phyloP scores from a whole-genome alignment of 2,113 vertebrate species.

The Nibea albiflora region DNA sequence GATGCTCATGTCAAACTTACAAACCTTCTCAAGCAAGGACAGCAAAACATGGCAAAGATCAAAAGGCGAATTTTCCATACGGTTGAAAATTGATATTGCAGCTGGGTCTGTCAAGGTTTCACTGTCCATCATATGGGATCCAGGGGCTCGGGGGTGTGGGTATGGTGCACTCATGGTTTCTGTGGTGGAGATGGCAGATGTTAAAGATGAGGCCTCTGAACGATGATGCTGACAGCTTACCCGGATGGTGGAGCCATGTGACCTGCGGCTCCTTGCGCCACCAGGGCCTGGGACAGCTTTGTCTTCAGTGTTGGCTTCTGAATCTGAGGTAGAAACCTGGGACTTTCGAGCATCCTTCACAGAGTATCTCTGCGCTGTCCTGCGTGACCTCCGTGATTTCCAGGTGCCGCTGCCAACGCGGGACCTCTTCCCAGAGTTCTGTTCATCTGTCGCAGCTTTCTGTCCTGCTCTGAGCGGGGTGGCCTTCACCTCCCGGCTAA shows the following conservation, averaged over 20 bases:
- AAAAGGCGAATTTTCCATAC: conserved; percentile 91
- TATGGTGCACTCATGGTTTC: conserved; percentile 80
- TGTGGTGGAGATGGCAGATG: conserved; percentile 6
- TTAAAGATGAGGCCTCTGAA: conserved; percentile 66
- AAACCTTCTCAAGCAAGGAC: conserved; percentile 95
- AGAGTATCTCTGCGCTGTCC: conserved; percentile 89
- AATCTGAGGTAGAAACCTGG: conserved; percentile 94
- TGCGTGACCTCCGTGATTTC: conserved; percentile 84
- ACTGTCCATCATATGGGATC: conserved; percentile 66
- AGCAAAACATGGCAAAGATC: conserved; percentile 93
- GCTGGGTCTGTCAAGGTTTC: conserved; percentile 86
- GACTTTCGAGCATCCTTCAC: conserved; percentile 90
- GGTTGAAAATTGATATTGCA: conserved; percentile 85
- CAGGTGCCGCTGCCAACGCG: conserved; percentile 80
- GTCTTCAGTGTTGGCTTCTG: conserved; percentile 91
- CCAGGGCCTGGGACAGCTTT: conserved; percentile 69
- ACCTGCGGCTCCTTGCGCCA: conserved; percentile 79
- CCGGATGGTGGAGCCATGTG: conserved; percentile 84
- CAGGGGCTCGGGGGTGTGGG: conserved; percentile 72
- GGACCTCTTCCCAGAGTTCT: conserved; percentile 77
- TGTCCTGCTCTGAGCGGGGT: conserved; percentile 84
- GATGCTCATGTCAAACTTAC: conserved; percentile 92
- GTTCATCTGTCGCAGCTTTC: conserved; percentile 84
- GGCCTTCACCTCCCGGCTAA: conserved; percentile 87
- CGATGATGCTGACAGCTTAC: conserved; percentile 75